Conservation (phyloP, 2,113 vertebrate genomes). For the Bombycilla garrulus region DNA sequence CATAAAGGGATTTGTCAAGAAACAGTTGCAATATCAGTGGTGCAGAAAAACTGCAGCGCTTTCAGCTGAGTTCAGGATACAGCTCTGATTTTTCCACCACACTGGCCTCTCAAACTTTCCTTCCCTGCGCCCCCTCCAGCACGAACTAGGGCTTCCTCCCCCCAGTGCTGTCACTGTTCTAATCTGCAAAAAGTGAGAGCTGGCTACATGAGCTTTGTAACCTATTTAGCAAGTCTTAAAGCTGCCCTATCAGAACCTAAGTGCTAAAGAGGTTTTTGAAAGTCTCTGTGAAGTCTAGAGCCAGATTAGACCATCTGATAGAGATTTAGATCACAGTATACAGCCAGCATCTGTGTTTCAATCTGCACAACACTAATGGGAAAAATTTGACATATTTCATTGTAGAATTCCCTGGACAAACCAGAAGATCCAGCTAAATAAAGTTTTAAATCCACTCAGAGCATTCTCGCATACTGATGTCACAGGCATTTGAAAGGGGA, state of each 20-base stretch:
- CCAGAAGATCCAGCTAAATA: constrained; percentile 56
- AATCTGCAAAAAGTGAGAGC: background rate
- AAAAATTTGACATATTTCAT: constrained; percentile 33
- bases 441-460: constrained; percentile 46
- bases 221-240: constrained; percentile 38
- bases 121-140: background rate
- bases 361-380: constrained; percentile 40
- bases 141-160: background rate
- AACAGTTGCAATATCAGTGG: constrained; percentile 30
- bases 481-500: background rate
- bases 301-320: constrained; percentile 48
- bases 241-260: background rate
- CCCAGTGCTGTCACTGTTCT: background rate
- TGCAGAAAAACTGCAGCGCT: constrained; percentile 49
- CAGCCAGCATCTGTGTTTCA: constrained; percentile 54
- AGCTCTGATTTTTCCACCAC: background rate
- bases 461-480: constrained; percentile 12
- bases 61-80: background rate
- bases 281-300: background rate
- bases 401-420: constrained; percentile 34
- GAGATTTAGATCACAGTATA: constrained; percentile 26
- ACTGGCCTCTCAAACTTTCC: background rate
- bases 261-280: constrained; percentile 30
- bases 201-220: background rate
- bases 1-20: constrained; percentile 68